Percentiles rank a stretch among this genome's conserved stretches.
phyloP scores from a whole-genome alignment of 2,113 vertebrate species.

The Ramphastos sulfuratus region DNA sequence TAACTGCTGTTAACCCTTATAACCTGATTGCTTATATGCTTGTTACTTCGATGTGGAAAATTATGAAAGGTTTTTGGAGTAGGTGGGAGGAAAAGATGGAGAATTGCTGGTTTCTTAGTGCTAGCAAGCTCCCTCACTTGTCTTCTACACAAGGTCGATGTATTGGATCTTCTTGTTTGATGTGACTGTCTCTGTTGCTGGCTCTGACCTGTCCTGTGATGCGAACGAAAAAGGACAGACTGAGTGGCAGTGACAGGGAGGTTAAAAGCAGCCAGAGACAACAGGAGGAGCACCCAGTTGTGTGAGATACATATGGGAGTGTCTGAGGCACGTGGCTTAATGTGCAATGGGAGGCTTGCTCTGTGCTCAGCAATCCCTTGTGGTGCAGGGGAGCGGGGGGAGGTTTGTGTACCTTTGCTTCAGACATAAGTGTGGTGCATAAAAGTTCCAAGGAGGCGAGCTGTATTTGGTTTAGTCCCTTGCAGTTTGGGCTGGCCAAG shows the following conservation, averaged over 20 bases:
- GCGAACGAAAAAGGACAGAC: not conserved
- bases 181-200: not conserved
- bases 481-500: conserved; percentile 2
- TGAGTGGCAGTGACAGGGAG: not conserved
- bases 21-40: not conserved
- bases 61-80: not conserved
- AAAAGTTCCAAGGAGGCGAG: not conserved
- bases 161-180: not conserved
- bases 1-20: not conserved
- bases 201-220: not conserved
- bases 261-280: not conserved
- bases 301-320: not conserved
- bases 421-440: not conserved
- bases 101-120: not conserved
- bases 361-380: not conserved
- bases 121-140: not conserved
- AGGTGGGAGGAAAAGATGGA: not conserved
- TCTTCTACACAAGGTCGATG: not conserved
- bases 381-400: not conserved
- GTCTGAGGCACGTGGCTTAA: conserved; percentile 18
- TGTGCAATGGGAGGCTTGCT: not conserved
- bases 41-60: not conserved
- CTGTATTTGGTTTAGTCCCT: conserved; percentile 1
- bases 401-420: conserved; percentile 35
- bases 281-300: not conserved